A percentile compares a stretch with the other conserved stretches of the same genome.
These are phyloP conservation scores for Scaptomyza pallida DNA, from an alignment of 1,140 invertebrate genomes.

Conservation along the genomic window DNA sequence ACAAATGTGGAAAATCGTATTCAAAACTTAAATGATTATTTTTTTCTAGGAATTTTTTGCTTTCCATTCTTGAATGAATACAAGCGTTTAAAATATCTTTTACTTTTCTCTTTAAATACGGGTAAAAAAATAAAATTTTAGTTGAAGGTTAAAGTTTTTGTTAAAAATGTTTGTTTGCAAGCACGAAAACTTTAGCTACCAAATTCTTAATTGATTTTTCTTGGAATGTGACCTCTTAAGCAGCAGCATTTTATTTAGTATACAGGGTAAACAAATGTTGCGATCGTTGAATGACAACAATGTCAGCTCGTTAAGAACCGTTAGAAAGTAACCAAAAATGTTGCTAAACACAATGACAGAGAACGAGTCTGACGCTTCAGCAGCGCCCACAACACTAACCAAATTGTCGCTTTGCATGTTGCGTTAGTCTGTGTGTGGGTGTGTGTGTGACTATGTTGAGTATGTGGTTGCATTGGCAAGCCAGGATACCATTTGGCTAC, in stretches of 20 bases:
- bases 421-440: constrained; percentile 14
- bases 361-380: background rate
- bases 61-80: no score
- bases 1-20: no score
- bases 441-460: constrained; percentile 30
- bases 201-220: no score
- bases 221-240: background rate
- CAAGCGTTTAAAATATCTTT: no score
- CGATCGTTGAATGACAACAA: background rate
- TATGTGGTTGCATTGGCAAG: constrained; percentile 42
- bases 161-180: no score
- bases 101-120: no score
- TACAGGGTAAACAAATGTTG: constrained; percentile 6
- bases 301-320: constrained; percentile 14
- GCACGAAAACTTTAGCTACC: no score
- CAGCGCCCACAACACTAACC: constrained; percentile 31
- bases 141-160: no score
- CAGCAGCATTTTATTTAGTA: background rate
- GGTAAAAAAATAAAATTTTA: no score
- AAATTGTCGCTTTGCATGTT: constrained; percentile 55
- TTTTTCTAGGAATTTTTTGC: no score
- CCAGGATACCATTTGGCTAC: constrained; percentile 40
- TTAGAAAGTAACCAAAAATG: constrained; percentile 63
- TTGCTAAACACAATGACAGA: constrained; percentile 27
- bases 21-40: no score